These are phyloP conservation scores for Aurelia sp. DNA, from an alignment of 30 jellyfish, hydroid and myxozoan species.

Conservation along the genomic window DNA sequence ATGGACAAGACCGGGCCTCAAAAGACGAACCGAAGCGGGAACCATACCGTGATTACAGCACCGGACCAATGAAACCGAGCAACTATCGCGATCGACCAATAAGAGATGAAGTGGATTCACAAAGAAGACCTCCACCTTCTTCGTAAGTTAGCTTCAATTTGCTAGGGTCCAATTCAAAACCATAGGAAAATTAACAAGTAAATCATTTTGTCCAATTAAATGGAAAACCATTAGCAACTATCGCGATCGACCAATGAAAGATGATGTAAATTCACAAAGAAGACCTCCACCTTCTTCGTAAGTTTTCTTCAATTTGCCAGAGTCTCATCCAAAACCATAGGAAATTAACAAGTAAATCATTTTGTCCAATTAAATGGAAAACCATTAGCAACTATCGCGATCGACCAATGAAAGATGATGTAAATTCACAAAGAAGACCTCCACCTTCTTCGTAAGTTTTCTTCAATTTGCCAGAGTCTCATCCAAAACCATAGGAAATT, in stretches of 20 bases:
- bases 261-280: neutral
- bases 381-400: neutral
- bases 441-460: neutral
- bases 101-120: neutral
- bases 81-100: neutral
- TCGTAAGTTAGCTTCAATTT: neutral
- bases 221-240: neutral
- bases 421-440: neutral
- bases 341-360: no score
- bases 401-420: neutral
- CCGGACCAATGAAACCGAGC: conserved; percentile 42
- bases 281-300: neutral
- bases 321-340: no score
- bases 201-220: no score
- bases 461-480: neutral
- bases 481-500: no score
- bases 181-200: no score
- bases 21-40: conserved; percentile 39
- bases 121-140: neutral
- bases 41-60: conserved; percentile 64
- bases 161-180: neutral
- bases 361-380: no score
- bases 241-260: neutral
- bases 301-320: neutral
- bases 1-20: conserved; percentile 11